Conservation (phyloP, 2,888 invertebrate species). For the Tenthredo livida region DNA sequence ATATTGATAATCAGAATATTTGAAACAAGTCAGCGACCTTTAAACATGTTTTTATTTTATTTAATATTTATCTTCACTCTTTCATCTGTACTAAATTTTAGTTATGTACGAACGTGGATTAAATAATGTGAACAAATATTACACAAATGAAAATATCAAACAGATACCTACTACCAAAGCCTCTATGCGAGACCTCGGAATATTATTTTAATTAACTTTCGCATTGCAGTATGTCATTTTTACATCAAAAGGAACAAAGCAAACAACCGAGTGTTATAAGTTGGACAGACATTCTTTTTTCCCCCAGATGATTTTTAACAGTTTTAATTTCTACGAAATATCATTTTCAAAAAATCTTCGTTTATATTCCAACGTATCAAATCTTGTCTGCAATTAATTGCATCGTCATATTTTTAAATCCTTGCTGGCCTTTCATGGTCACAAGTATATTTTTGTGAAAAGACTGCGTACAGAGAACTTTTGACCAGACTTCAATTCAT, state of each 20-base stretch:
- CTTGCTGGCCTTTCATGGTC: no score
- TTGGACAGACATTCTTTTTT: neutral
- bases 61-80: neutral
- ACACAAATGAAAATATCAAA: no score
- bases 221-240: neutral
- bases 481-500: neutral
- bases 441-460: neutral
- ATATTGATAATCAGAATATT: neutral
- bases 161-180: no score
- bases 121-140: no score
- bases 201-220: neutral
- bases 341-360: neutral
- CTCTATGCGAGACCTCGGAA: neutral
- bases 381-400: no score
- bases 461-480: neutral
- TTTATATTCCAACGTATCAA: neutral
- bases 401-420: no score
- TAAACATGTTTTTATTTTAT: neutral
- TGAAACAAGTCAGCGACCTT: neutral
- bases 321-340: neutral
- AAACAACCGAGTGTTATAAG: neutral
- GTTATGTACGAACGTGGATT: no score
- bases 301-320: neutral
- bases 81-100: no score
- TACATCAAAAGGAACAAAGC: neutral